Base-by-base conservation (phyloP, 2,113 vertebrate genomes). In the Tupaia tana region DNA sequence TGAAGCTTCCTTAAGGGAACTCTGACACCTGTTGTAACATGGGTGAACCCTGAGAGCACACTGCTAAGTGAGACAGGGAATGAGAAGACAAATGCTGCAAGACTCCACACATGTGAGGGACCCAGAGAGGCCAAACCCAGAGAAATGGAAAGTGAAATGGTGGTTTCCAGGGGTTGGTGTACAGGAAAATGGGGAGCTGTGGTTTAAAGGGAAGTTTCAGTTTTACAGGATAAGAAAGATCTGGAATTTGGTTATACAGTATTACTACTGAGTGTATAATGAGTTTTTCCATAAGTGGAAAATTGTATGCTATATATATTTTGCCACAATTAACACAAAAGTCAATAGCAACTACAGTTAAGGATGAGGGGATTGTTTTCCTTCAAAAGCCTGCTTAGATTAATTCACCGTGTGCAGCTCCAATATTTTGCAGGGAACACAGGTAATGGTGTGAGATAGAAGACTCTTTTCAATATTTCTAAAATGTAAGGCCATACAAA, bases 371-470 rank as follows among this genome's bases (percentile, higher is more conserved):
- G 8, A 20, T 61, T 29, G 43, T 7, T 18, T 61, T 84, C 25
- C 63, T n/a, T 77, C 69, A 25, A 58, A 88, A 56, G 2, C 4
- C 43, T 15, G 6, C 27, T 87, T 19, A 18, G 18, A 82, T 2
- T 7, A 4, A 3, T 43, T 31, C 12, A 14, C 27, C 10, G 2
- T 16, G 20, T 27, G 61, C 20, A n/a, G 24, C 4, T 8, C 61
- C 13, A 29, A 2, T 4, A 9, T 20, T 61, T 11, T 31, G 27
- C 0, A 1, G 9, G 20, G 2, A 15, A 7, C 29, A 22, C 25
- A 20, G 16, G 18, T 31, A 54, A 29, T 22, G 4, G 4, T 31
- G 15, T 7, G 8, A 18, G 14, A 3, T 13, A 2, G 56, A 34
- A 16, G 12, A 16, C 19, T 12, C 2, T 54, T 61, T 83, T 27